A percentile compares a stretch with the other conserved stretches of the same genome.
Evolutionary conservation across 2,797 vertebrate genomes (phyloP).

Genomic region (Kryptolebias ocellatus): DNA sequence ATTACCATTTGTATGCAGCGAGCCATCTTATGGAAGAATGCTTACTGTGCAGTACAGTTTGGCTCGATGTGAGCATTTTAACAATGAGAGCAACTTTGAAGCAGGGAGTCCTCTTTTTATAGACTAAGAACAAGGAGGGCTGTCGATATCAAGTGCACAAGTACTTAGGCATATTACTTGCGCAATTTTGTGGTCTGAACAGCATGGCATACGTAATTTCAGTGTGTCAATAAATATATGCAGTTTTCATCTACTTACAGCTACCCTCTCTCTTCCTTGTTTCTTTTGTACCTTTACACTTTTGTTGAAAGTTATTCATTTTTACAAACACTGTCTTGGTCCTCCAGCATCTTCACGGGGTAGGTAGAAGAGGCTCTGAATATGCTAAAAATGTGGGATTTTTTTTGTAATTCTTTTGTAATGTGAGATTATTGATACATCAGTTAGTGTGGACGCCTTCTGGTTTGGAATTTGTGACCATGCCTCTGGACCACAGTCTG

Average conservation of each 20-base stretch:
- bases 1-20: constrained; percentile 20
- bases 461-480: constrained; percentile 18
- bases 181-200: constrained; percentile 15
- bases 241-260: constrained; percentile 18
- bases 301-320: constrained; percentile 21
- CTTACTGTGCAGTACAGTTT: constrained; percentile 19
- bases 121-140: not conserved
- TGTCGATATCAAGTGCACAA: constrained; percentile 3
- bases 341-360: constrained; percentile 34
- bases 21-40: constrained; percentile 14
- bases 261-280: constrained; percentile 14
- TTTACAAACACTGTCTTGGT: constrained; percentile 39
- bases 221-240: constrained; percentile 10
- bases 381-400: constrained; percentile 28
- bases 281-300: constrained; percentile 22
- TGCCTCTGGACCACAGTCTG: not conserved
- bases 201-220: constrained; percentile 1
- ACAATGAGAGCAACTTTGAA: constrained; percentile 25
- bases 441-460: constrained; percentile 7
- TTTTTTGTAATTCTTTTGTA: constrained; percentile 13
- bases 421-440: constrained; percentile 15
- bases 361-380: constrained; percentile 28
- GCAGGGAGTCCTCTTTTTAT: constrained; percentile 7
- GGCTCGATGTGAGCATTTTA: constrained; percentile 27
- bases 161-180: not conserved